These are phyloP conservation scores for Antheraea yamamai DNA, from an alignment of 2,888 invertebrate genomes.

Conservation along the genomic window DNA sequence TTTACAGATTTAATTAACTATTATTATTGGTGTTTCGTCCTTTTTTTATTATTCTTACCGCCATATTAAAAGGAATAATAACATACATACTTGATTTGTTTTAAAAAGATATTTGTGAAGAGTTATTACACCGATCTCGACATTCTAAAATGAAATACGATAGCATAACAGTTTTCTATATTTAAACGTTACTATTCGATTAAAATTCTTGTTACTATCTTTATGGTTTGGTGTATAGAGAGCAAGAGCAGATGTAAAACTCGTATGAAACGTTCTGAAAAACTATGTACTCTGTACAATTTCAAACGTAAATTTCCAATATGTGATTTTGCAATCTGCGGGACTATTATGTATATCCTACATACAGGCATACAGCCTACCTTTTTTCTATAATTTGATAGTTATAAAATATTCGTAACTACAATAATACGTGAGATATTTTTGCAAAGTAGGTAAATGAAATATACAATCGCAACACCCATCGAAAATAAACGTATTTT, in stretches of 20 bases:
- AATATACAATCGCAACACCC: not conserved
- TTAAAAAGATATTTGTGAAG: not conserved
- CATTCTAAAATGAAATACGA: not conserved
- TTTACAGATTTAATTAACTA: not conserved
- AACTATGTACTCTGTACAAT: not conserved
- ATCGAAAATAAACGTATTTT: not conserved
- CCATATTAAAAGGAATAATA: not conserved
- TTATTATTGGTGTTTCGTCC: not conserved
- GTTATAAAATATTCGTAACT: not conserved
- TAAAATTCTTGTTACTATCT: not conserved
- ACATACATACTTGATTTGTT: not conserved
- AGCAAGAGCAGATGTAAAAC: not conserved
- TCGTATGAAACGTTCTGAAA: not conserved
- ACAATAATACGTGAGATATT: not conserved
- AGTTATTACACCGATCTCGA: not conserved
- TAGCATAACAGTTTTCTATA: conserved; percentile 10
- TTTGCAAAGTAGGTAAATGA: not conserved
- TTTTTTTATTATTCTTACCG: not conserved
- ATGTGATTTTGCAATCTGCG: not conserved
- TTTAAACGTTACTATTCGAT: not conserved
- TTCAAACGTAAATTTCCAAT: not conserved
- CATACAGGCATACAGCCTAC: not conserved
- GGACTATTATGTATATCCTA: not conserved
- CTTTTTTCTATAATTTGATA: not conserved
- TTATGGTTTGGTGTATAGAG: not conserved